phyloP scores from a whole-genome alignment of 2,888 invertebrate species.

The Himalopsyche japonica region DNA sequence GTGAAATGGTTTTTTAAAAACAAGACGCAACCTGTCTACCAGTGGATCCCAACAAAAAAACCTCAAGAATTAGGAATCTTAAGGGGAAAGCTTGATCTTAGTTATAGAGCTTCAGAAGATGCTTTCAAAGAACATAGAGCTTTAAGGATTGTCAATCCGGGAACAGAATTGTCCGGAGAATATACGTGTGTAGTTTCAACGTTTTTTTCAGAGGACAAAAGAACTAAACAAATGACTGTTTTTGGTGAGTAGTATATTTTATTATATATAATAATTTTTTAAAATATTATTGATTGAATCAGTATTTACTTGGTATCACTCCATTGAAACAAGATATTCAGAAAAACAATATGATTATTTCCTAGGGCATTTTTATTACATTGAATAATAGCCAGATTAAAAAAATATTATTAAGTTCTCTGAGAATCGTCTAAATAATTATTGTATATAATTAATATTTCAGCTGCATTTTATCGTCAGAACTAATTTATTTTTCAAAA shows the following conservation, averaged over 20 bases:
- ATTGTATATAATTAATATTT: too few relatives aligned
- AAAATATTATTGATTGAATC: background rate
- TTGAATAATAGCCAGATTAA: too few relatives aligned
- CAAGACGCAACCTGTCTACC: conserved; percentile 70
- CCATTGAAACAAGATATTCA: too few relatives aligned
- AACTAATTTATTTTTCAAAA: too few relatives aligned
- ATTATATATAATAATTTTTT: background rate
- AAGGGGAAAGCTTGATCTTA: conserved; percentile 63
- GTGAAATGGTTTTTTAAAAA: conserved; percentile 77
- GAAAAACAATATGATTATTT: too few relatives aligned
- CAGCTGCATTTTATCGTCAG: too few relatives aligned
- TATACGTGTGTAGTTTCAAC: conserved; percentile 75
- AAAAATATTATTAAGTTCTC: too few relatives aligned
- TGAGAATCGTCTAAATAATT: too few relatives aligned
- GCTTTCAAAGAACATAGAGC: conserved; percentile 72
- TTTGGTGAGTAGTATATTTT: conserved; percentile 59
- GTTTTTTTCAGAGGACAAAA: conserved; percentile 68
- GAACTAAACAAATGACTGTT: conserved; percentile 66
- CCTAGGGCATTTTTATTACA: too few relatives aligned
- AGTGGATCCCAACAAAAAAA: conserved; percentile 74
- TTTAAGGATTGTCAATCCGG: conserved; percentile 68
- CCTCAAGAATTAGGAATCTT: conserved; percentile 67
- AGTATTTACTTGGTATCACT: background rate
- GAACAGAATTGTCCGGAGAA: conserved; percentile 71
- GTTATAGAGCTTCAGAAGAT: conserved; percentile 67